These are phyloP conservation scores for Pollenia labialis DNA, from an alignment of 2,888 invertebrate genomes.

Conservation along the genomic window DNA sequence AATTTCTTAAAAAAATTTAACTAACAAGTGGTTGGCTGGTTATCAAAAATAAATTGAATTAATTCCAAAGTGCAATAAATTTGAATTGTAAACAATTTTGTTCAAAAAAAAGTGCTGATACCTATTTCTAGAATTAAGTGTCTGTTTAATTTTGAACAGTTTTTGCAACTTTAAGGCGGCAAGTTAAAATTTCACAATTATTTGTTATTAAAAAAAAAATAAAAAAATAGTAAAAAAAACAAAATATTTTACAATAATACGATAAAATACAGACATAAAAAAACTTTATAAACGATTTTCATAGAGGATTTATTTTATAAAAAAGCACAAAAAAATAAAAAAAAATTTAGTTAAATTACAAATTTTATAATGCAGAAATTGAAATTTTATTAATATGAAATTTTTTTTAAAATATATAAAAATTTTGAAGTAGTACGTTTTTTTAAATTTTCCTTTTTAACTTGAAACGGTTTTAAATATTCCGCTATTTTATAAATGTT, in stretches of 20 bases:
- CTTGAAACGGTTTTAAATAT: no score
- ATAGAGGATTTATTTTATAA: no score
- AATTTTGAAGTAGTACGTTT: no score
- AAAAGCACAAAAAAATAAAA: no score
- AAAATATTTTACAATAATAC: neutral
- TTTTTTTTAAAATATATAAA: no score
- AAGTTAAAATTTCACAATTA: conserved; percentile 12
- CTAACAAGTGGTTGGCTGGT: conserved; percentile 41
- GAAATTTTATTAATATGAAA: no score
- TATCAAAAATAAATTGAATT: neutral
- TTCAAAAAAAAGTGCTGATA: conserved; percentile 26
- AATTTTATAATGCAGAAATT: no score
- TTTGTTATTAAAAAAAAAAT: neutral
- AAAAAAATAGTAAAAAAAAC: neutral
- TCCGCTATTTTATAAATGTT: no score
- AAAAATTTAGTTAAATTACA: no score
- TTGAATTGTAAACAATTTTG: neutral
- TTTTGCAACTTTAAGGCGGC: conserved; percentile 31
- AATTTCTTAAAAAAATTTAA: neutral
- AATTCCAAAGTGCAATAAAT: neutral
- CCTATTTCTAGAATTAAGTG: neutral
- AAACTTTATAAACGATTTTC: no score
- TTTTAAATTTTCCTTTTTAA: no score
- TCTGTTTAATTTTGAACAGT: neutral
- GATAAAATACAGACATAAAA: no score